Evolutionary conservation across 2,888 invertebrate species (phyloP), one percentile per base, ranked within the genome.

Genomic region (Acheta domesticus): DNA sequence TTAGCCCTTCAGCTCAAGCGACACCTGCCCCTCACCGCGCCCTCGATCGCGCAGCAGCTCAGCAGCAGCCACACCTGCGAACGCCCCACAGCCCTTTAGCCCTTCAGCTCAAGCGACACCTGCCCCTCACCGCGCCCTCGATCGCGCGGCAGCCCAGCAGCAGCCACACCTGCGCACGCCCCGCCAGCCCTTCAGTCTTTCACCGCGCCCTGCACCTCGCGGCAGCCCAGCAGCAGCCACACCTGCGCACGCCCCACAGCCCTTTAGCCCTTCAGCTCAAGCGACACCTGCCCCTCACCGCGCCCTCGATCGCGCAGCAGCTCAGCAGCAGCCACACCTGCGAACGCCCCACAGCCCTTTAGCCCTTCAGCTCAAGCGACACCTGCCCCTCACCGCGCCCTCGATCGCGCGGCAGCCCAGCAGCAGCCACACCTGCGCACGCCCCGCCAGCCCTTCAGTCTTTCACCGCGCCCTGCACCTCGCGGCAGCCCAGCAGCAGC

Each of bases 351-450:
- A 5, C 75, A 14, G 1, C 5, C n/a, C 12, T 62, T 36, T 1
- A 11, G 23, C 8, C n/a, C n/a, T n/a, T n/a, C n/a, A n/a, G n/a
- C n/a, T n/a, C n/a, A n/a, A n/a, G n/a, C n/a, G n/a, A n/a, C n/a
- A n/a, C n/a, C n/a, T n/a, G 16, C 85, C 85, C 50, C 83, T 82
- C 20, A 86, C 86, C n/a, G 86, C 84, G 5, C 88, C 89, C 62
- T 48, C 11, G 20, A 77, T 48, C 12, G 77, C 12, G 16, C 62
- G 36, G 36, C 50, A 49, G 19, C 14, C 62, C 50, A 48, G 21
- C 23, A 79, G 75, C 12, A 79, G 49, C 36, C 14, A 16, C 48
- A 76, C 50, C 76, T 76, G 76, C 36, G 16, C 77, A 50, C 20
- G 49, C 49, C n/a, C 20, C 62, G 5, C 75, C n/a, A 14, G 1